Conservation (phyloP, 2,113 vertebrate species). For the Dipodomys ordii region DNA sequence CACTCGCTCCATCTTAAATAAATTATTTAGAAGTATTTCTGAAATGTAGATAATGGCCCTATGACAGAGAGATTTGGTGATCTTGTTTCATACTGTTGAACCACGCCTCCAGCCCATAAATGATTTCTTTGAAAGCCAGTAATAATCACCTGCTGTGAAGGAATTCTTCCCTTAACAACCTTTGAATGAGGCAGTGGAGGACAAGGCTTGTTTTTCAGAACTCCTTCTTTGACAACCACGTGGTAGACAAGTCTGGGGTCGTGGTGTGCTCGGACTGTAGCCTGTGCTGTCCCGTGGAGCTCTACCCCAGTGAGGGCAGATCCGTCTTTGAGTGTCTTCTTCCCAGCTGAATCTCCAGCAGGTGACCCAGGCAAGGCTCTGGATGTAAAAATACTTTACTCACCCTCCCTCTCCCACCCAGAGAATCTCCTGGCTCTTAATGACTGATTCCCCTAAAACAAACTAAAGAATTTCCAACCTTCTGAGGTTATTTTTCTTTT, state of each 20-base stretch:
- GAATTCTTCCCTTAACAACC: background rate
- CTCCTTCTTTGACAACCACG: fast-evolving
- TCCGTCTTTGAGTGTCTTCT: background rate
- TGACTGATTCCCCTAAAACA: background rate
- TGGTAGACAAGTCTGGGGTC: background rate
- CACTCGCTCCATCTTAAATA: background rate
- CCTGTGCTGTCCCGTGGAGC: fast-evolving
- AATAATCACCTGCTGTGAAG: background rate
- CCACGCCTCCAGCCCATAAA: too few relatives aligned
- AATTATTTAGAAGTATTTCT: background rate
- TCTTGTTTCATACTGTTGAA: too few relatives aligned
- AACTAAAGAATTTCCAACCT: background rate
- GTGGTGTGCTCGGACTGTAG: fast-evolving
- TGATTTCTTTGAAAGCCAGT: background rate
- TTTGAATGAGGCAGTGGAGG: too few relatives aligned
- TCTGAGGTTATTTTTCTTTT: background rate
- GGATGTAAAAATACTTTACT: background rate
- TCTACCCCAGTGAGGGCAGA: too few relatives aligned
- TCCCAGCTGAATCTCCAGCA: background rate
- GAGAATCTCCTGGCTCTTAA: background rate
- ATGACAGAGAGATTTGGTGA: background rate
- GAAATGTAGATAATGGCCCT: background rate
- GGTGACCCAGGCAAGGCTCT: background rate
- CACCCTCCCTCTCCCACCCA: background rate
- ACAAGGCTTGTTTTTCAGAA: fast-evolving